Percentiles rank a stretch among this genome's conserved stretches.
phyloP scores from a whole-genome alignment of 2,113 vertebrate genomes.

The Anoura caudifer region DNA sequence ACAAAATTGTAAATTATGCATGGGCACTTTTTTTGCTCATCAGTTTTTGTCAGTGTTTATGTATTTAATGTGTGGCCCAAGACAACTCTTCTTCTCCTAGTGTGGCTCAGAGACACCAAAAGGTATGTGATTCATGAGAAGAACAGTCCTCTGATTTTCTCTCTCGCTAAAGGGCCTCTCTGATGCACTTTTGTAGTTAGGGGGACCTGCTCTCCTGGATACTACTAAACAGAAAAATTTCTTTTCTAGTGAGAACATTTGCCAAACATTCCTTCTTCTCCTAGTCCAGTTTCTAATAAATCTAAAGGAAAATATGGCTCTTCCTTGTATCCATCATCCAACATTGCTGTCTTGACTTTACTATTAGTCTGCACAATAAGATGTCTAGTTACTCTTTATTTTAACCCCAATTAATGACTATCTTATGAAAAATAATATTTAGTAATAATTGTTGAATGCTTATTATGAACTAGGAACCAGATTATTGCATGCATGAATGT shows the following conservation, averaged over 20 bases:
- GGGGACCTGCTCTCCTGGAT: background rate
- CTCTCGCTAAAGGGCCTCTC: background rate
- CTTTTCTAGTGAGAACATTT: background rate
- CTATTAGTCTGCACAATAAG: background rate
- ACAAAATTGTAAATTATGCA: no score
- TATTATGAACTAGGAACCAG: background rate
- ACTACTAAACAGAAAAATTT: background rate
- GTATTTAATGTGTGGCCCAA: no score
- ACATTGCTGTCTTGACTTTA: background rate
- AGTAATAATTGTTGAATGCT: background rate
- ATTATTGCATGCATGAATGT: background rate
- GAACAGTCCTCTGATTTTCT: background rate
- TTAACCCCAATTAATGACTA: background rate
- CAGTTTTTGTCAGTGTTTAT: no score
- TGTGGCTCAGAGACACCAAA: no score
- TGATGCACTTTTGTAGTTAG: background rate
- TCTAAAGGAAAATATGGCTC: background rate
- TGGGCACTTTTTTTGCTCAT: no score
- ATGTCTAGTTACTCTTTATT: background rate
- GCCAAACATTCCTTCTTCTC: background rate
- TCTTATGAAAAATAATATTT: background rate
- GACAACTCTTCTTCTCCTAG: no score
- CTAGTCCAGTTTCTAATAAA: background rate
- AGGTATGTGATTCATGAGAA: background rate
- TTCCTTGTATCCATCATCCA: background rate